These are phyloP conservation scores for Chrysodeixis includens DNA, from an alignment of 2,888 invertebrate genomes.

Conservation along the genomic window DNA sequence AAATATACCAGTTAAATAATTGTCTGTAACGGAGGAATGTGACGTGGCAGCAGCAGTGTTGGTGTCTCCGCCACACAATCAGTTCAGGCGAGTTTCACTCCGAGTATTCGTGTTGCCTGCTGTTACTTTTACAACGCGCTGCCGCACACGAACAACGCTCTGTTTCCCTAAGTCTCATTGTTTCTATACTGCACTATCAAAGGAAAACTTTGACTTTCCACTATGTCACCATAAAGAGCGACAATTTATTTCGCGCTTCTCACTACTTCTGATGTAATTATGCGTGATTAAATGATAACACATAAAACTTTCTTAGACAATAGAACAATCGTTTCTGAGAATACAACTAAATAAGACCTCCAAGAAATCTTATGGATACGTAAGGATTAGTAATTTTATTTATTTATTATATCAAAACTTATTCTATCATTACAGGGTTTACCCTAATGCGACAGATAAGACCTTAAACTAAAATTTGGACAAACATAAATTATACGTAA, in stretches of 20 bases:
- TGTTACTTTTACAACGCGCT: slow-evolving; percentile 89
- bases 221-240: slow-evolving; percentile 61
- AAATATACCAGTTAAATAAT: slow-evolving; percentile 72
- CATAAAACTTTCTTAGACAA: background rate
- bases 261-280: slow-evolving; percentile 12
- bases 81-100: slow-evolving; percentile 87
- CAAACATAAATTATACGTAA: no score
- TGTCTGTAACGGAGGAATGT: slow-evolving; percentile 78
- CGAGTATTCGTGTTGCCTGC: slow-evolving; percentile 81
- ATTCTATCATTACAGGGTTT: no score
- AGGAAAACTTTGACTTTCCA: slow-evolving; percentile 86
- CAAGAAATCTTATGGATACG: background rate
- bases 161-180: slow-evolving; percentile 87
- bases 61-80: slow-evolving; percentile 75
- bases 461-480: no score
- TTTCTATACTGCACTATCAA: slow-evolving; percentile 71
- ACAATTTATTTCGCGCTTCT: slow-evolving; percentile 31
- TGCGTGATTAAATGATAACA: background rate
- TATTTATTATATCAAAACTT: no score
- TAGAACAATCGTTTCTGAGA: background rate
- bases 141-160: slow-evolving; percentile 87
- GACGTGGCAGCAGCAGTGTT: slow-evolving; percentile 68
- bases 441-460: no score
- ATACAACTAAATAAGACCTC: background rate
- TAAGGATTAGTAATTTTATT: background rate